Evolutionary conservation across 2,113 vertebrate genomes (phyloP).

Genomic region (Acanthochromis polyacanthus): DNA sequence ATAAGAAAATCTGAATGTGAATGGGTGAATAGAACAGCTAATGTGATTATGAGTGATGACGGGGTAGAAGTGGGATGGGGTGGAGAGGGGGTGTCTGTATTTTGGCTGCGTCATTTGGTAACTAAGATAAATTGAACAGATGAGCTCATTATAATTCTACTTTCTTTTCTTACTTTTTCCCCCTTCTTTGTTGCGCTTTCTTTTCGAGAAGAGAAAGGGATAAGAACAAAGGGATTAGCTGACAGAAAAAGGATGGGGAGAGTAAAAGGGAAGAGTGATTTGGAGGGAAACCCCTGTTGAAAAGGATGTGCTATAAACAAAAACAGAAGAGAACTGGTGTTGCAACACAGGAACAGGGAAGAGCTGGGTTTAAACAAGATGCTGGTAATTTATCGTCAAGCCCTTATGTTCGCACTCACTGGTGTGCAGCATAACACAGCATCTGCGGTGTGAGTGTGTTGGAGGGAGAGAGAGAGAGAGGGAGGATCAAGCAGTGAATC

Average conservation of each 20-base stretch:
- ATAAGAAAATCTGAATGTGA: constrained; percentile 57
- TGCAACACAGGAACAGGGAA: constrained; percentile 16
- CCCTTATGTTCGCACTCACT: constrained; percentile 55
- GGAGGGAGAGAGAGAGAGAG: constrained; percentile 20
- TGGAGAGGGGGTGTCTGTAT: constrained; percentile 10
- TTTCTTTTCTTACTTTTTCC: neutral
- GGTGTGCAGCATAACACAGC: constrained; percentile 55
- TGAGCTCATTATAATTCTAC: neutral
- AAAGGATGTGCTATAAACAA: neutral
- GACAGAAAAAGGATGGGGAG: neutral
- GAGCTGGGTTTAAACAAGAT: constrained; percentile 29
- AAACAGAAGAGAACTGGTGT: constrained; percentile 11
- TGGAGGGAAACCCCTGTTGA: neutral
- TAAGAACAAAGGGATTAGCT: constrained; percentile 31
- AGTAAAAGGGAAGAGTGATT: constrained; percentile 4
- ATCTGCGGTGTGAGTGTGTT: constrained; percentile 56
- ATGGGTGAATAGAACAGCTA: constrained; percentile 63
- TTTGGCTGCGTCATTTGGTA: constrained; percentile 31
- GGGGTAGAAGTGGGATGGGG: neutral
- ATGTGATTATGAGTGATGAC: constrained; percentile 61
- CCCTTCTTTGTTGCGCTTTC: neutral
- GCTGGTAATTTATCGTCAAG: constrained; percentile 42
- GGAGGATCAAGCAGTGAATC: constrained; percentile 56
- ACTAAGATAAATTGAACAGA: constrained; percentile 9
- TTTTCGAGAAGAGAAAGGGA: constrained; percentile 1